Percentiles rank a stretch among this genome's conserved stretches.
These are phyloP conservation scores for Zaprionus lachaisei DNA, from an alignment of 1,140 invertebrate genomes.

Conservation along the genomic window DNA sequence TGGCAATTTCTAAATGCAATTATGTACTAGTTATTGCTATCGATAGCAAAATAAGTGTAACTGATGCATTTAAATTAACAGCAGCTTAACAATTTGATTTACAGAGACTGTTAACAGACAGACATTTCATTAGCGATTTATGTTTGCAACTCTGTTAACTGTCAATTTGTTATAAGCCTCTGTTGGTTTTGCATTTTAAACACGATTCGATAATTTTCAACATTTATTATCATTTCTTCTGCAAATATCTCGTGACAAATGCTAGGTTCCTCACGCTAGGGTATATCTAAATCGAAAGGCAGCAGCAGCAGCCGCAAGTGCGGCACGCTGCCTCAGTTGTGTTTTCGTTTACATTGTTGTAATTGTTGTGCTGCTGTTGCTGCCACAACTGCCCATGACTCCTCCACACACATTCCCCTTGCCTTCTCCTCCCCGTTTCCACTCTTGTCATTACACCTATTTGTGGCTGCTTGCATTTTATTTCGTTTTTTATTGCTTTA, in stretches of 20 bases:
- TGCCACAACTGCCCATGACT: constrained; percentile 20
- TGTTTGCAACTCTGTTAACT: too few species aligned
- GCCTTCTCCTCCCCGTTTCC: not conserved
- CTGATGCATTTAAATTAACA: not conserved
- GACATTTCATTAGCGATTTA: too few species aligned
- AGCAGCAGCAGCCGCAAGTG: not conserved
- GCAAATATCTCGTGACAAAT: not conserved
- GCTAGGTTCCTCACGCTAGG: not conserved
- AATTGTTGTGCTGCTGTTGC: constrained; percentile 51
- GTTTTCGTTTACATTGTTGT: constrained; percentile 39
- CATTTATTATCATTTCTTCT: not conserved
- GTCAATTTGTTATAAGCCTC: too few species aligned
- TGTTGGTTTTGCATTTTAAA: not conserved
- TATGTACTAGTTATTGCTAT: too few species aligned
- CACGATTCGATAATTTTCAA: not conserved
- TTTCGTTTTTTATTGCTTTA: constrained; percentile 48
- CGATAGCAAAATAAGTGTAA: too few species aligned
- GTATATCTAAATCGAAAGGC: not conserved
- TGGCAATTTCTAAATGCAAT: too few species aligned
- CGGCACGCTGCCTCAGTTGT: not conserved
- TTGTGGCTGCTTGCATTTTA: constrained; percentile 18
- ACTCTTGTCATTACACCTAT: not conserved
- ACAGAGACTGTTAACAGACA: too few species aligned
- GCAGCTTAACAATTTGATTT: not conserved
- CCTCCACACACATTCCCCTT: not conserved